These are phyloP conservation scores for Cantharis rustica DNA, from an alignment of 2,888 invertebrate genomes.

Conservation along the genomic window DNA sequence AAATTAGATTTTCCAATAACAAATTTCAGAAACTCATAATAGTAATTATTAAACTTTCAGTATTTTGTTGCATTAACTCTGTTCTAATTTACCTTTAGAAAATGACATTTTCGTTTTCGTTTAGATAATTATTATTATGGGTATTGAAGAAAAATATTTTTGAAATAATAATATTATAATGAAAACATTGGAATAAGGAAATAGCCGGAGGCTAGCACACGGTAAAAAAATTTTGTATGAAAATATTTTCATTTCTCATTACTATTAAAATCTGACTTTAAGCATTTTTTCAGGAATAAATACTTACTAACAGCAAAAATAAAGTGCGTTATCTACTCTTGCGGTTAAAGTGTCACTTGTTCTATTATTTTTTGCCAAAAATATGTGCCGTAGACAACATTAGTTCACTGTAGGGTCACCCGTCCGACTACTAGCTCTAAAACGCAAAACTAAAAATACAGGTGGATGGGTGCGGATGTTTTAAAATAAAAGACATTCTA, in stretches of 20 bases:
- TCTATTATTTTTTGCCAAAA: too few relatives aligned
- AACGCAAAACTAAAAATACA: not conserved
- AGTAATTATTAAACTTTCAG: not conserved
- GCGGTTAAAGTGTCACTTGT: too few relatives aligned
- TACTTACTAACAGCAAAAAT: too few relatives aligned
- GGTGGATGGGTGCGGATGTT: not conserved
- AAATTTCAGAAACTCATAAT: not conserved
- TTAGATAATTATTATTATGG: not conserved
- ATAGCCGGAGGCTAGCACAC: not conserved
- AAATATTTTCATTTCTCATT: not conserved
- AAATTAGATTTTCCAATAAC: not conserved
- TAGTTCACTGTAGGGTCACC: too few relatives aligned
- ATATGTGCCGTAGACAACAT: too few relatives aligned
- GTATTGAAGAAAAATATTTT: not conserved
- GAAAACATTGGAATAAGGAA: not conserved
- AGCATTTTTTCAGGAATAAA: too few relatives aligned
- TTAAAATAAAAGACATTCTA: not conserved
- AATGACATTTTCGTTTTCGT: not conserved
- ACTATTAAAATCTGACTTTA: not conserved
- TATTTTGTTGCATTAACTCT: not conserved
- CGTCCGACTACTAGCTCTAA: not conserved
- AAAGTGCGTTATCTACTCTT: too few relatives aligned
- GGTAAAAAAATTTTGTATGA: not conserved
- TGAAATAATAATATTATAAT: not conserved
- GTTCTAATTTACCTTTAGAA: not conserved